Conservation (phyloP, 2,797 vertebrate genomes). For the Nyctibius grandis region DNA sequence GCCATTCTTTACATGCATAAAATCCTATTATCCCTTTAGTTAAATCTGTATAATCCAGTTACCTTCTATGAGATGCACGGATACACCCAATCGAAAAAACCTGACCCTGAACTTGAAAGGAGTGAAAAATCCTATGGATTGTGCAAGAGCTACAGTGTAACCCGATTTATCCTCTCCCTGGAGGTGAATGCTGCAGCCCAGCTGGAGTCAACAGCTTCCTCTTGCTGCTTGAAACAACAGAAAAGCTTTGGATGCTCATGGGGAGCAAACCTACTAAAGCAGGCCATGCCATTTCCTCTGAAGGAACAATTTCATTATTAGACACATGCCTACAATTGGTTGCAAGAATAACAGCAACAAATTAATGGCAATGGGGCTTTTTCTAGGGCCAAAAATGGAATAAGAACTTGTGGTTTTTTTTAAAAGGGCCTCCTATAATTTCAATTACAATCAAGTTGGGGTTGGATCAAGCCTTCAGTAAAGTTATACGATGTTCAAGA, state of each 20-base stretch:
- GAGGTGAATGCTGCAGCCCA: not conserved
- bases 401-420: rapidly evolving
- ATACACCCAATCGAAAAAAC: not conserved
- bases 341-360: not conserved
- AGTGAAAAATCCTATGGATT: constrained; percentile 28
- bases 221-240: not conserved
- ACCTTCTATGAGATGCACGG: constrained; percentile 10
- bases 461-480: not conserved
- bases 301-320: not conserved
- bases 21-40: constrained; percentile 31
- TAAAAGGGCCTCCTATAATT: not conserved
- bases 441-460: not conserved
- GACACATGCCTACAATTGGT: not conserved
- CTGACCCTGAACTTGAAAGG: constrained; percentile 15
- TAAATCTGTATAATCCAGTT: constrained; percentile 38
- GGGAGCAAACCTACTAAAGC: not conserved
- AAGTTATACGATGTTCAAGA: not conserved
- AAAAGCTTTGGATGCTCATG: not conserved
- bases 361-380: not conserved
- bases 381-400: not conserved
- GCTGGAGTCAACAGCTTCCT: not conserved
- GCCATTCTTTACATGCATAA: constrained; percentile 16
- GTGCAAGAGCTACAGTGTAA: not conserved
- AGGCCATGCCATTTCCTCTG: not conserved
- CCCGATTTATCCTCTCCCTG: not conserved